Percentiles rank a stretch among this genome's conserved stretches.
Evolutionary conservation across 2,888 invertebrate species (phyloP).

Genomic region (Drosophila limbata): DNA sequence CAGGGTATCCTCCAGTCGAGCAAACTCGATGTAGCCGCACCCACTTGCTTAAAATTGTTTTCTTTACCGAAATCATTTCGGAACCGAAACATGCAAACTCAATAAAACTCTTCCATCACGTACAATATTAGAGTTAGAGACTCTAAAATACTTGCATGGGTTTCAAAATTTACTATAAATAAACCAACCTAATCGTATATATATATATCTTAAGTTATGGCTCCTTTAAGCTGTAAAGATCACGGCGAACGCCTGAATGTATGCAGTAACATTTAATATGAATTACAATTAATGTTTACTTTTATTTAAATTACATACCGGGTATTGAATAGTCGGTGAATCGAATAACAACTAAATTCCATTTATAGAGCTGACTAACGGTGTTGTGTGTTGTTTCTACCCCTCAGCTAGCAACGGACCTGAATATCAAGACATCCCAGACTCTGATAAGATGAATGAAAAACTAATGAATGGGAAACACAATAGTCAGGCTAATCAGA

Average conservation of each 20-base stretch:
- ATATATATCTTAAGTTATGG: background rate
- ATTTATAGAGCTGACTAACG: constrained; percentile 41
- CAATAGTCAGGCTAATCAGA: constrained; percentile 15
- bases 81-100: too few relatives aligned
- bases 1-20: too few relatives aligned
- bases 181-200: background rate
- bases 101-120: too few relatives aligned
- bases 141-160: too few relatives aligned
- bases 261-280: background rate
- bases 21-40: too few relatives aligned
- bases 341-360: background rate
- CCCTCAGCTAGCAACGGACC: background rate
- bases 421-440: background rate
- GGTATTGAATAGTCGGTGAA: background rate
- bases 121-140: too few relatives aligned
- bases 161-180: background rate
- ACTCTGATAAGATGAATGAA: constrained; percentile 47
- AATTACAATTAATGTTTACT: too few relatives aligned
- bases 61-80: too few relatives aligned
- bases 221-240: background rate
- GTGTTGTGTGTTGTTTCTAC: background rate
- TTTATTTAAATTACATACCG: background rate
- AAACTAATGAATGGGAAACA: constrained; percentile 40
- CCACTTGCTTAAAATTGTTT: too few relatives aligned
- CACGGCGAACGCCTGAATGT: background rate